Percentiles rank a stretch among this genome's conserved stretches.
Evolutionary conservation across 2,113 vertebrate species (phyloP).

Genomic region (Sceloporus undulatus): DNA sequence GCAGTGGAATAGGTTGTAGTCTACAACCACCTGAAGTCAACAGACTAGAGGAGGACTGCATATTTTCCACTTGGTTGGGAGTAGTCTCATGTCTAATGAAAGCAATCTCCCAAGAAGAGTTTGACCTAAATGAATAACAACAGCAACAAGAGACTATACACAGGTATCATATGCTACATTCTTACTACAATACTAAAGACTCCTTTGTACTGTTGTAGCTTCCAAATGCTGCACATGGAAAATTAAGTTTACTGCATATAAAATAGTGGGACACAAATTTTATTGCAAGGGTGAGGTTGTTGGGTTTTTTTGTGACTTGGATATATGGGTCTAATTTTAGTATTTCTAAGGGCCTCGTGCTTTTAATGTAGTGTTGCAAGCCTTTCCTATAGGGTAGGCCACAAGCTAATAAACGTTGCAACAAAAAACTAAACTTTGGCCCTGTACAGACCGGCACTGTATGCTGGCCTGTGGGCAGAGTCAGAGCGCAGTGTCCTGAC

Average conservation of each 20-base stretch:
- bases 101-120: slow-evolving; percentile 90
- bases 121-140: slow-evolving; percentile 78
- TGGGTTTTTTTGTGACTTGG: not conserved
- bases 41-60: slow-evolving; percentile 73
- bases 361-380: not conserved
- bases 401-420: not conserved
- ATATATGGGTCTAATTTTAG: not conserved
- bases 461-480: too few species aligned
- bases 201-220: not conserved
- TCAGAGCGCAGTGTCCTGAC: too few species aligned
- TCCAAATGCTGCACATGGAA: fast-evolving
- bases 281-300: not conserved
- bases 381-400: not conserved
- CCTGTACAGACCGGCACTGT: too few species aligned
- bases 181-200: fast-evolving
- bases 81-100: slow-evolving; percentile 86
- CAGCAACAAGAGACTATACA: not conserved
- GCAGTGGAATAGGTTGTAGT: slow-evolving; percentile 68
- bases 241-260: not conserved
- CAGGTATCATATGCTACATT: fast-evolving
- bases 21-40: slow-evolving; percentile 51
- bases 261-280: not conserved
- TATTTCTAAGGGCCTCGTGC: not conserved
- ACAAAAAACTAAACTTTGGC: not conserved
- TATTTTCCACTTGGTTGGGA: slow-evolving; percentile 73